These are phyloP conservation scores for Megamerina dolium DNA, from an alignment of 2,888 invertebrate genomes.

Conservation along the genomic window DNA sequence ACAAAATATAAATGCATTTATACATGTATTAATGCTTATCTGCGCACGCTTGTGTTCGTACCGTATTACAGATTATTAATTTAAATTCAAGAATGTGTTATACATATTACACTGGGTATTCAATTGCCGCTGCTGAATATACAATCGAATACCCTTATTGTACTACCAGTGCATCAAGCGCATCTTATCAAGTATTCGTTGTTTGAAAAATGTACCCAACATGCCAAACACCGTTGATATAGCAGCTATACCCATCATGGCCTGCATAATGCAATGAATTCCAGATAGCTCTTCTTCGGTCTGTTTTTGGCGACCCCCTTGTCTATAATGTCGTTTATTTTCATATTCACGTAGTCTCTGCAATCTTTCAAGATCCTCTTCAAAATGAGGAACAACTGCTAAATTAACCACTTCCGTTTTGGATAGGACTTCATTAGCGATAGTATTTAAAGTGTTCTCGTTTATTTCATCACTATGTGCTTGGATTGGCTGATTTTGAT, in stretches of 20 bases:
- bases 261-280: slow-evolving; percentile 50
- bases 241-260: slow-evolving; percentile 49
- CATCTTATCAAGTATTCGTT: slow-evolving; percentile 48
- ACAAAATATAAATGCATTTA: too few relatives aligned
- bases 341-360: slow-evolving; percentile 41
- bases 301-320: slow-evolving; percentile 42
- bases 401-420: slow-evolving; percentile 49
- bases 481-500: slow-evolving; percentile 28
- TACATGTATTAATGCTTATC: too few relatives aligned
- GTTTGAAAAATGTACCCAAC: slow-evolving; percentile 49
- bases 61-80: too few relatives aligned
- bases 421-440: slow-evolving; percentile 42
- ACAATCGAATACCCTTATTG: slow-evolving; percentile 43
- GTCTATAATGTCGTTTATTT: slow-evolving; percentile 40
- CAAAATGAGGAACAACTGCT: slow-evolving; percentile 49
- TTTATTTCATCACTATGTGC: slow-evolving; percentile 21
- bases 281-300: slow-evolving; percentile 46
- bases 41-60: too few relatives aligned
- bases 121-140: slow-evolving; percentile 21
- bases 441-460: slow-evolving; percentile 25
- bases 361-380: slow-evolving; percentile 46
- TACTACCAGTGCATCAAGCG: slow-evolving; percentile 51
- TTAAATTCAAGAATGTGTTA: too few relatives aligned
- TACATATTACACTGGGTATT: too few relatives aligned
- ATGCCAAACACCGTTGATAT: slow-evolving; percentile 49